Conservation (phyloP, 2,888 invertebrate species). For the Hirtodrosophila cameraria region DNA sequence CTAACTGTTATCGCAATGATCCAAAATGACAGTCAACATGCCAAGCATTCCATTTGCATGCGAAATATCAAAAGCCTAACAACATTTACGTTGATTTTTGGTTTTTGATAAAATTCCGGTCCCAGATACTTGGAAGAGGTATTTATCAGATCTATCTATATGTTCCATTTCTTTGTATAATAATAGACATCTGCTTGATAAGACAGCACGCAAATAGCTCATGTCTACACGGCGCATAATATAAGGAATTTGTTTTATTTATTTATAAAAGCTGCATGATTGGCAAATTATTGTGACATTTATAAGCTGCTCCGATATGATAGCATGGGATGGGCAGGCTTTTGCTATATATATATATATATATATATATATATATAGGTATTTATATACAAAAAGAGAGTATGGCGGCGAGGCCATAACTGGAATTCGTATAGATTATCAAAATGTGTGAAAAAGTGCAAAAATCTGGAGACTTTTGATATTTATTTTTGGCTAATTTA, state of each 20-base stretch:
- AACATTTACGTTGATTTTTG: conserved; percentile 1
- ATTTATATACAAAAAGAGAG: not conserved
- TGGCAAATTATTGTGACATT: conserved; percentile 59
- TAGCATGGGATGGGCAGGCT: conserved; percentile 42
- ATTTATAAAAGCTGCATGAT: conserved; percentile 52
- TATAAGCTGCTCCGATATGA: conserved; percentile 55
- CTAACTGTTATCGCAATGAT: conserved; percentile 32
- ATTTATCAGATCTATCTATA: conserved; percentile 27
- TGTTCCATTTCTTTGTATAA: conserved; percentile 23
- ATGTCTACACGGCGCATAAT: conserved; percentile 18
- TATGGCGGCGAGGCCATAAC: conserved; percentile 1
- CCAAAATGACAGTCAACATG: conserved; percentile 28
- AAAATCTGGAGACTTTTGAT: too few species aligned
- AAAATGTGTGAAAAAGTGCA: too few species aligned
- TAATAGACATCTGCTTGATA: conserved; percentile 52
- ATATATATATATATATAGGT: too few species aligned
- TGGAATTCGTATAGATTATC: conserved; percentile 10
- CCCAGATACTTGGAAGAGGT: conserved; percentile 8
- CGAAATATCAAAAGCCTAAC: conserved; percentile 21
- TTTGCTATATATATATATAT: too few species aligned
- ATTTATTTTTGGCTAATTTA: too few species aligned
- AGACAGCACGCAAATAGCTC: conserved; percentile 52
- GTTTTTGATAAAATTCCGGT: conserved; percentile 12
- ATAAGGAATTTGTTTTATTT: conserved; percentile 44
- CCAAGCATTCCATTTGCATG: conserved; percentile 46